Evolutionary conservation across 2,888 invertebrate species (phyloP), one percentile per base, ranked within the genome.

Genomic region (Agrilus biguttatus): DNA sequence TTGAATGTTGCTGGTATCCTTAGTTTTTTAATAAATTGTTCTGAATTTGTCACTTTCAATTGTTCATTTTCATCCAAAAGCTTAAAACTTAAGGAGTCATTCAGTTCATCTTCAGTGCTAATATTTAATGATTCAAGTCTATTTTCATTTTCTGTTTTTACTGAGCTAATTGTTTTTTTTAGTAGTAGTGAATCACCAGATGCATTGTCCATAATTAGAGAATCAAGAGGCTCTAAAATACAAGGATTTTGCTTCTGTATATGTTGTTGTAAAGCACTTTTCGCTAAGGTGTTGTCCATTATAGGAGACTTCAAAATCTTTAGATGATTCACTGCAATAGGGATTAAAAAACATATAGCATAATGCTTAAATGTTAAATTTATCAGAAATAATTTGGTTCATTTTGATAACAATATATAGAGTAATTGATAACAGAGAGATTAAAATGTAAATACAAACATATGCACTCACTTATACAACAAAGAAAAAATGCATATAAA

Each of bases 11-110:
- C 67, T 7, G 57, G 54, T 42, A 74, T 72, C 39, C 66, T 65
- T 19, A 77, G 56, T 42, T 63, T 62, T 33, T 63, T 59, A 8
- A 70, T 56, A 57, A 80, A 74, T 54, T 74, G 61, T 47, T 75
- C 73, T 2, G 69, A 67, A 34, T 67, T 72, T 5, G 70, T 60
- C 7, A 80, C 73, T 54, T 71, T 71, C 10, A 81, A 58, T 49
- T 70, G 66, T 61, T 80, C 80, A 48, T 72, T 68, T 41, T 70
- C 75, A 54, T 81, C 77, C 45, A 82, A 65, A 10, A 82, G 62
- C 5, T 77, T 63, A 55, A 78, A 74, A 53, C 74, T 73, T 45
- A 45, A 45, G 8, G 45, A 45, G 8, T 45, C 45, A 33, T 23
- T 23, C 36, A 43, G n/a, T 32, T 37, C 40, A 36, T 50, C 49